These are phyloP conservation scores for Ceratosolen solmsi DNA, from an alignment of 1,140 invertebrate species.

Conservation along the genomic window DNA sequence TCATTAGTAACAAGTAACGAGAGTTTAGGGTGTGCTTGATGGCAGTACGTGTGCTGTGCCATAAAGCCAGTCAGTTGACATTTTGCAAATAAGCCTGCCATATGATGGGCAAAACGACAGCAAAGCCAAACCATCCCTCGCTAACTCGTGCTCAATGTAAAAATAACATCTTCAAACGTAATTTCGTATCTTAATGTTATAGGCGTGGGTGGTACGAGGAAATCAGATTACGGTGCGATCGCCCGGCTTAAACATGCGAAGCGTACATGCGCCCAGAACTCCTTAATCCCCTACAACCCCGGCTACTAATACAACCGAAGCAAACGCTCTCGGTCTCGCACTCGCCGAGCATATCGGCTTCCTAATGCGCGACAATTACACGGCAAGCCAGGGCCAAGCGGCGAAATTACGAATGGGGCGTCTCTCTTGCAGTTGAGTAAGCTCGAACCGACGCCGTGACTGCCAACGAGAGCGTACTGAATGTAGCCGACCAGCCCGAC, in stretches of 20 bases:
- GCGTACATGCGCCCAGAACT: slow-evolving; percentile 44
- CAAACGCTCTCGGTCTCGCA: not conserved
- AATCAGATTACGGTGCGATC: slow-evolving; percentile 16
- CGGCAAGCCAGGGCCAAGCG: not conserved
- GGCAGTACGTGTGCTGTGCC: no score
- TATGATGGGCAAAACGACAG: no score
- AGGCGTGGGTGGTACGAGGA: not conserved
- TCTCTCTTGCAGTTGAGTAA: not conserved
- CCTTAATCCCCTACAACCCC: slow-evolving; percentile 41
- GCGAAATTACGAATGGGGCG: slow-evolving; percentile 42
- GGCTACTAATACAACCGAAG: slow-evolving; percentile 21
- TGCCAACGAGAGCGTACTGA: slow-evolving; percentile 31
- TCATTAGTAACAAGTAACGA: no score
- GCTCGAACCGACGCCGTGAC: not conserved
- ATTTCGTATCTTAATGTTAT: no score
- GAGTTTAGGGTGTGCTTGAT: no score
- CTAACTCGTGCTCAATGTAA: no score
- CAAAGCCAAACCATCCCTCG: no score
- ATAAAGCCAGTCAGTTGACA: no score
- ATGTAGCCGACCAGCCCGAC: slow-evolving; percentile 8
- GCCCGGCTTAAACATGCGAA: not conserved
- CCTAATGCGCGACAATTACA: slow-evolving; percentile 48
- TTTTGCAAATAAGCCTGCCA: no score
- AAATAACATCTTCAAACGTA: no score
- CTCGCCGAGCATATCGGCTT: slow-evolving; percentile 1